Conservation (phyloP, 2,888 invertebrate genomes). For the Drosophila algonquin region DNA sequence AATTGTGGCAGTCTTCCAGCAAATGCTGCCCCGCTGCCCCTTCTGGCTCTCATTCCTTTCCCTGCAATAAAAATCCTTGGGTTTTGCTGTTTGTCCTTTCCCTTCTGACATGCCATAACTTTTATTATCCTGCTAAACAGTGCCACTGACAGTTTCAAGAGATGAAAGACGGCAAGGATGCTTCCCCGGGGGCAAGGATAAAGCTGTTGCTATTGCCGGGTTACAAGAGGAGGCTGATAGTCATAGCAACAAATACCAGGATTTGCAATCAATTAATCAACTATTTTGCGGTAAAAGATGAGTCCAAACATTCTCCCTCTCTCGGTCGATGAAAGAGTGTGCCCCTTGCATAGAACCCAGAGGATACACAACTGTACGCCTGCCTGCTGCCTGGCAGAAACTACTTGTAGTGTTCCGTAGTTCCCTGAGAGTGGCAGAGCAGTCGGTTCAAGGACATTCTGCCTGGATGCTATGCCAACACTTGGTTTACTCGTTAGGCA, state of each 20-base stretch:
- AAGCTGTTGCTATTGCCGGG: not conserved
- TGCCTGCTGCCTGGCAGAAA: not conserved
- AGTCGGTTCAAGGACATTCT: slow-evolving; percentile 15
- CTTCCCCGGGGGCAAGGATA: too few relatives aligned
- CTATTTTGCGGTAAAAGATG: slow-evolving; percentile 6
- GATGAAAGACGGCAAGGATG: not conserved
- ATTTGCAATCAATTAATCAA: slow-evolving; percentile 20
- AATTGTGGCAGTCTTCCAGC: slow-evolving; percentile 4
- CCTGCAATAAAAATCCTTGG: not conserved
- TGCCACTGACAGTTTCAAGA: not conserved
- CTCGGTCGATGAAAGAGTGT: not conserved
- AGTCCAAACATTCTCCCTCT: not conserved
- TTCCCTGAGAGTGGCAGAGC: not conserved
- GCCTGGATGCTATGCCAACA: not conserved
- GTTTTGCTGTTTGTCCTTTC: too few relatives aligned
- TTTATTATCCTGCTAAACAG: not conserved
- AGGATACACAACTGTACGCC: slow-evolving; percentile 1
- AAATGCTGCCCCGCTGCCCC: not conserved
- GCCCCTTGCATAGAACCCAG: not conserved
- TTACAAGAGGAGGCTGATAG: too few relatives aligned
- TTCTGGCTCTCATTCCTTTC: not conserved
- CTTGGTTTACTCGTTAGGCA: slow-evolving; percentile 20
- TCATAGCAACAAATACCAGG: not conserved
- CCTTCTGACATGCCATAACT: not conserved
- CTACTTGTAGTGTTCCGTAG: slow-evolving; percentile 1